Conservation (phyloP, 2,113 vertebrate genomes). For the Oryzias curvinotus region DNA sequence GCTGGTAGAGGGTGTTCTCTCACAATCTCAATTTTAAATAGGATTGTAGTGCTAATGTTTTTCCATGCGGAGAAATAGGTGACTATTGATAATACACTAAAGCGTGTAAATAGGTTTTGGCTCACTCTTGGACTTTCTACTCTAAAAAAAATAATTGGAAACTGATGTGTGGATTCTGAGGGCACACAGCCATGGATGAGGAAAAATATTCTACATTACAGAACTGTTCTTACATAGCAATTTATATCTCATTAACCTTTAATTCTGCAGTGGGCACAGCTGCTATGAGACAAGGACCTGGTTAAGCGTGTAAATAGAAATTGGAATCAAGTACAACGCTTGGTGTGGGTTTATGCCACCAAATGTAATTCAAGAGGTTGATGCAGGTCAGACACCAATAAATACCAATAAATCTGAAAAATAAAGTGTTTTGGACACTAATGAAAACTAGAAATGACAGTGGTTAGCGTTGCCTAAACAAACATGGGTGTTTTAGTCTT, state of each 20-base stretch:
- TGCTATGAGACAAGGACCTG: background rate
- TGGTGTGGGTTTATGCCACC: background rate
- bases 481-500: too few relatives aligned
- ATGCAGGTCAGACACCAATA: too few relatives aligned
- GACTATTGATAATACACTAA: conserved; percentile 4
- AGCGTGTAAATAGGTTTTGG: conserved; percentile 9
- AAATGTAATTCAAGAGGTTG: background rate
- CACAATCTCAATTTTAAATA: background rate
- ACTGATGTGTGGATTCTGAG: background rate
- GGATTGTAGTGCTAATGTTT: background rate
- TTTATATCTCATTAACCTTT: background rate
- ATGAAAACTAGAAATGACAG: too few relatives aligned
- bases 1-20: background rate
- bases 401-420: too few relatives aligned
- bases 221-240: background rate
- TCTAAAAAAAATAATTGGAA: conserved; percentile 6
- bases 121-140: background rate
- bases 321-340: background rate
- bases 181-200: background rate
- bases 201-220: background rate
- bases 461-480: too few relatives aligned
- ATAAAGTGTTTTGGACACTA: too few relatives aligned
- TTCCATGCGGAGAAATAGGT: background rate
- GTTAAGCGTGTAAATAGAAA: background rate
- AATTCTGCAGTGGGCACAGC: background rate